Evolutionary conservation across 2,888 invertebrate genomes (phyloP).

Genomic region (Ormia ochracea): DNA sequence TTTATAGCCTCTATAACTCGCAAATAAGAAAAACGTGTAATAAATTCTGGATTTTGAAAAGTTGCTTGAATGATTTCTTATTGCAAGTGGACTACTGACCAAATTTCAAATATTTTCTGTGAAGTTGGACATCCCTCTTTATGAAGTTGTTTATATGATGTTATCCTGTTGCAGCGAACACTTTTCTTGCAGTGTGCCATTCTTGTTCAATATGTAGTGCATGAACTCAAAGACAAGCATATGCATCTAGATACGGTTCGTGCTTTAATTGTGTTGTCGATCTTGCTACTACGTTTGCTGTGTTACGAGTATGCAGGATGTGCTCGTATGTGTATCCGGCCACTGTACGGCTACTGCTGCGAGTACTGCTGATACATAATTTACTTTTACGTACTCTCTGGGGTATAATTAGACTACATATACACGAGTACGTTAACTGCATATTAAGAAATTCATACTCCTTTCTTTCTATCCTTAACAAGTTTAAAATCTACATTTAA

Average conservation of each 20-base stretch:
- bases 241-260: background rate
- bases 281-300: conserved; percentile 21
- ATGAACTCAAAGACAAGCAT: background rate
- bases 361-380: background rate
- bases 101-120: no score
- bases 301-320: background rate
- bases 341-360: conserved; percentile 6
- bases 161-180: no score
- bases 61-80: no score
- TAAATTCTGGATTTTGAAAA: no score
- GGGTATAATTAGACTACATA: conserved; percentile 41
- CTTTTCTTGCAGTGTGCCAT: conserved; percentile 6
- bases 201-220: background rate
- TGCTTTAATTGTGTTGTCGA: conserved; percentile 33
- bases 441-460: conserved; percentile 20
- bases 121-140: no score
- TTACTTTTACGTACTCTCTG: conserved; percentile 30
- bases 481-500: background rate
- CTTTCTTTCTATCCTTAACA: background rate
- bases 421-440: conserved; percentile 42
- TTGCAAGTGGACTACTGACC: no score
- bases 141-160: no score
- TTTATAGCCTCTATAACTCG: no score
- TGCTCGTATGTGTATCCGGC: background rate
- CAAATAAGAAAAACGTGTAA: no score